Conservation (phyloP, 2,113 vertebrate species). For the Bubo bubo region DNA sequence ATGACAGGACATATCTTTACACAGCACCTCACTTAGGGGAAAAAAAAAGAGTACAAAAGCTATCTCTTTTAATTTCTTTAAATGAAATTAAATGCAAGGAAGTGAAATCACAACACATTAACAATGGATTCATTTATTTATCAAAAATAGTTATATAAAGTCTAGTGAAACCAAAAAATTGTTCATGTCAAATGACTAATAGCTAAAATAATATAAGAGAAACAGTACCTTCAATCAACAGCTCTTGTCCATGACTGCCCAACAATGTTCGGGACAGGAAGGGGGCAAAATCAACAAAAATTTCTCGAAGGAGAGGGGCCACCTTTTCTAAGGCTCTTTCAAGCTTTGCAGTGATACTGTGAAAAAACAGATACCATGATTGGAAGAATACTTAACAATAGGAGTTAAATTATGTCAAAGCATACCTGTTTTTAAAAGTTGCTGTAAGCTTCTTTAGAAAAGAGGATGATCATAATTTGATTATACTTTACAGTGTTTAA, state of each 20-base stretch:
- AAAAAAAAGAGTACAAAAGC: background rate
- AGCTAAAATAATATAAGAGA: slow-evolving; percentile 56
- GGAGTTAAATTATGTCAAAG: background rate
- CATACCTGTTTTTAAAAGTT: background rate
- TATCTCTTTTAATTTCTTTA: background rate
- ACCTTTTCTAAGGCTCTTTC: slow-evolving; percentile 97
- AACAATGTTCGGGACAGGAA: slow-evolving; percentile 94
- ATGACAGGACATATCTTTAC: background rate
- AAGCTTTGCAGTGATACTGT: slow-evolving; percentile 96
- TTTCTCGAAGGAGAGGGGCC: slow-evolving; percentile 94
- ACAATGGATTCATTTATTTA: background rate
- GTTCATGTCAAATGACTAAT: background rate
- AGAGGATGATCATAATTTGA: background rate
- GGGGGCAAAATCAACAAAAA: slow-evolving; percentile 98
- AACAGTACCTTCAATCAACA: slow-evolving; percentile 97
- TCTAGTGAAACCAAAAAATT: background rate
- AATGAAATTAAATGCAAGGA: background rate
- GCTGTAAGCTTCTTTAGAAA: background rate
- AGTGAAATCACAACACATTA: background rate
- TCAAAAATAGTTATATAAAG: background rate
- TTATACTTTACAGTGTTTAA: background rate
- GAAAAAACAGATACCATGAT: slow-evolving; percentile 53
- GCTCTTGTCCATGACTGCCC: slow-evolving; percentile 96
- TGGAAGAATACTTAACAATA: slow-evolving; percentile 49
- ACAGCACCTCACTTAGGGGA: background rate